Evolutionary conservation across 2,113 vertebrate species (phyloP), one percentile per base, ranked within the genome.

Genomic region (Caranx ignobilis): DNA sequence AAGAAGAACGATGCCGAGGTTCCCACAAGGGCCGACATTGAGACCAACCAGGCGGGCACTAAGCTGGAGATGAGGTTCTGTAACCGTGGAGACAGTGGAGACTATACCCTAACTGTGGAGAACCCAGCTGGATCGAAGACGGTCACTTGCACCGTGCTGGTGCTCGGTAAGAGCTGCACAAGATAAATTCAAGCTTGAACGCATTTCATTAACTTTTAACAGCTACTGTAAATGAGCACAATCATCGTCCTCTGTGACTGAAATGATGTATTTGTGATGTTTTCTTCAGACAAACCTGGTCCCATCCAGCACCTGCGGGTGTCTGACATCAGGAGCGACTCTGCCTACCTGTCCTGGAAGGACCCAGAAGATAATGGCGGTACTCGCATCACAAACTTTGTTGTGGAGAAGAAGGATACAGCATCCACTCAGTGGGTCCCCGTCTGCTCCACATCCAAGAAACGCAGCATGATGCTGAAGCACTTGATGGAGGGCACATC

Each of bases 281-380:
- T 77, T 68, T 45, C 16, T 61, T 45, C 88, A 99, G 98, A 99
- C 92, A 99, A 99, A 90, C 98, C 98, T 84, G 97, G 97, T 74
- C 97, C 98, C 72, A 95, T 98, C 64, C 97, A 97, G 94, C 95
- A 99, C 92, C 94, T 99, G 8, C 92, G 96, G 21, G 79, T 99
- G 79, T 97, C 96, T 90, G 98, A 99, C 83, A 91, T 99, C 81
- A 96, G 97, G 92, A 96, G 95, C 0, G 98, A 99, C 93, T 99
- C 98, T 34, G 98, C 97, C 66, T 98, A 99, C 81, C 93, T 99
- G 65, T 98, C 97, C 52, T 99, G 98, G 98, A 98, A 97, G 84
- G 98, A 99, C 84, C 98, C 98, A 26, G 96, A 99, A 73, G 98
- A 99, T 86, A 97, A 95, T 61, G 98, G 98, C 2, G 98, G 98